Evolutionary conservation across 1,140 invertebrate genomes (phyloP).

Genomic region (Nylanderia fulva): DNA sequence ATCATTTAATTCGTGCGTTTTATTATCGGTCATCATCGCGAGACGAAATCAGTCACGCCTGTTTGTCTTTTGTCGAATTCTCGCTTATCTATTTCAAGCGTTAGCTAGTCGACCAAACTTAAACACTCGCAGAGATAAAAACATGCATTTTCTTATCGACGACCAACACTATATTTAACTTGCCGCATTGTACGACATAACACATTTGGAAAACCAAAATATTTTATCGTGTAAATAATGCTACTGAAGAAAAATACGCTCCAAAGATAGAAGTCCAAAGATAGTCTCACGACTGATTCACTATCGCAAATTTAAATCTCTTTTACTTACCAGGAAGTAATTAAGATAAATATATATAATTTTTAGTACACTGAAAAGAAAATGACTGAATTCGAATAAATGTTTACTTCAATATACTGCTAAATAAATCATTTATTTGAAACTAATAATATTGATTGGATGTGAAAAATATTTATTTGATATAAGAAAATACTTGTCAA

Average conservation of each 20-base stretch:
- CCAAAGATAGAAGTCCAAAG: neutral
- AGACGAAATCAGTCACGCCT: neutral
- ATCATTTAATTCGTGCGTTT: neutral
- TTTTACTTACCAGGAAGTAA: neutral
- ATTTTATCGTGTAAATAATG: neutral
- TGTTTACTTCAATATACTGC: too few relatives aligned
- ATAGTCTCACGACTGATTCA: neutral
- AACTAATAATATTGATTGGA: too few relatives aligned
- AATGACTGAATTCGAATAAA: too few relatives aligned
- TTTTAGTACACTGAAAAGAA: too few relatives aligned
- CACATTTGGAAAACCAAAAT: neutral
- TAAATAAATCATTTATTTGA: too few relatives aligned
- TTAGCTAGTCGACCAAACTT: constrained; percentile 10
- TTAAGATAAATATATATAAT: neutral
- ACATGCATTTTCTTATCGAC: constrained; percentile 41
- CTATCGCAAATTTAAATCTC: neutral
- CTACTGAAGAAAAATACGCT: neutral
- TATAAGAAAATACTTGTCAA: too few relatives aligned
- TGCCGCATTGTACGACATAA: constrained; percentile 13
- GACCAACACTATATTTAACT: constrained; percentile 19
- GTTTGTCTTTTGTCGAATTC: neutral
- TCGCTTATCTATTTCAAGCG: neutral
- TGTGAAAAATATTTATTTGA: too few relatives aligned
- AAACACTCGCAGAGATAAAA: constrained; percentile 32
- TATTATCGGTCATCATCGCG: neutral